Percentiles rank a stretch among this genome's conserved stretches.
phyloP scores from a whole-genome alignment of 2,113 vertebrate species.

The Solea solea region DNA sequence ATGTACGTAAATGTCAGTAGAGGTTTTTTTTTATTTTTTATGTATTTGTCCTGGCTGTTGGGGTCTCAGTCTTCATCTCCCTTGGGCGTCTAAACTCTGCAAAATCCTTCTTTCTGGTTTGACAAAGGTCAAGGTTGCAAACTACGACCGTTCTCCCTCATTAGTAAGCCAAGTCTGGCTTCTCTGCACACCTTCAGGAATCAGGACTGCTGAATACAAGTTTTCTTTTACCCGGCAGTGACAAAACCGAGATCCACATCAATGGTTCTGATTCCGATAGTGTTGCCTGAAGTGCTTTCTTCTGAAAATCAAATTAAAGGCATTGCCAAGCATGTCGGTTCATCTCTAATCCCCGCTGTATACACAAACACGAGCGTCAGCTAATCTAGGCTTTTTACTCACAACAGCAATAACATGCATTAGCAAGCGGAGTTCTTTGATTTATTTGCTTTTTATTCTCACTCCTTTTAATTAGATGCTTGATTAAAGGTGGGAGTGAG shows the following conservation, averaged over 20 bases:
- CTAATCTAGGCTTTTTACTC: slow-evolving; percentile 54
- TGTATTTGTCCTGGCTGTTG: slow-evolving; percentile 2
- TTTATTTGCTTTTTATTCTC: slow-evolving; percentile 44
- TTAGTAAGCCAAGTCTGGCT: background rate
- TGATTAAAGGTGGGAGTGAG: slow-evolving; percentile 52
- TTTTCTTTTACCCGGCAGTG: background rate
- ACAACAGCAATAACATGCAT: slow-evolving; percentile 50
- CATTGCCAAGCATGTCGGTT: slow-evolving; percentile 24
- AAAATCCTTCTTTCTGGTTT: slow-evolving; percentile 5
- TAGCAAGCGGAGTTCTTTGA: slow-evolving; percentile 46
- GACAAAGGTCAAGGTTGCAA: slow-evolving; percentile 51
- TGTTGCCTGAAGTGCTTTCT: slow-evolving; percentile 15
- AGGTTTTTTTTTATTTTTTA: background rate
- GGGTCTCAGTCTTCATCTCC: background rate
- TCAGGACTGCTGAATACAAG: background rate
- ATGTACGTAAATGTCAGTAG: slow-evolving; percentile 23
- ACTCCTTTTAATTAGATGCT: slow-evolving; percentile 65
- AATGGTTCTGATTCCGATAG: slow-evolving; percentile 23
- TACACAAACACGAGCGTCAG: slow-evolving; percentile 40
- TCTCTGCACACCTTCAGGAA: background rate
- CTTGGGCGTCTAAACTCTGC: slow-evolving; percentile 22
- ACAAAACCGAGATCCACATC: slow-evolving; percentile 12
- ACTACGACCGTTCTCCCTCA: background rate
- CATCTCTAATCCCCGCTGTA: slow-evolving; percentile 46
- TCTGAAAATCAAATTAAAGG: slow-evolving; percentile 55